Conservation (phyloP, 2,113 vertebrate genomes). For the Strigops habroptila region DNA sequence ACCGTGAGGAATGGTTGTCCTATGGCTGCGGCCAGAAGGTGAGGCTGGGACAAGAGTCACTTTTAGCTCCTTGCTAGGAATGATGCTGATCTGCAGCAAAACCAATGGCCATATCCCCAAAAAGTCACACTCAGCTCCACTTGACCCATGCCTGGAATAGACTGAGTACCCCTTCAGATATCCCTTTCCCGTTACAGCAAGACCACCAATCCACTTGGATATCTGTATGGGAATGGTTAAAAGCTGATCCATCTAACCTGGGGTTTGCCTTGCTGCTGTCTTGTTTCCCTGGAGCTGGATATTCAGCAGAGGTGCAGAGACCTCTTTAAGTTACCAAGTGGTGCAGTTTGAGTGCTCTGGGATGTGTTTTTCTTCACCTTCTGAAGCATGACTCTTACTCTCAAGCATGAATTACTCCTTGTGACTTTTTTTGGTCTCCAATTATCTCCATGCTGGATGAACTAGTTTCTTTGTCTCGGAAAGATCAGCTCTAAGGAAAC, state of each 20-base stretch:
- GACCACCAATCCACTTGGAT: neutral
- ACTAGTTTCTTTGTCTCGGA: neutral
- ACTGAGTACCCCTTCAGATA: fast-evolving
- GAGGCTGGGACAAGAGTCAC: neutral
- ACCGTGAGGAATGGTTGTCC: slow-evolving; percentile 91
- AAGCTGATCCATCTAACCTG: neutral
- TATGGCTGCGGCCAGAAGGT: slow-evolving; percentile 90
- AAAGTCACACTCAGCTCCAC: fast-evolving
- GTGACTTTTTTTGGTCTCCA: neutral
- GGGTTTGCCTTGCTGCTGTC: neutral
- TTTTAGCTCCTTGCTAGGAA: neutral
- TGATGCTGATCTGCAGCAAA: fast-evolving
- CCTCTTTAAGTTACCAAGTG: neutral
- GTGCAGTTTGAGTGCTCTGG: neutral
- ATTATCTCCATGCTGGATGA: neutral
- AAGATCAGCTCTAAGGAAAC: neutral
- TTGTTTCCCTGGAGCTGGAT: neutral
- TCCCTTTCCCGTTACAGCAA: neutral
- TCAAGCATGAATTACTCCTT: neutral
- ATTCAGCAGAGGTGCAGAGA: neutral
- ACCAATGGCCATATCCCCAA: fast-evolving
- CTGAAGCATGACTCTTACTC: neutral
- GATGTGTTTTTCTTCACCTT: neutral
- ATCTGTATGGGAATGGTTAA: neutral
- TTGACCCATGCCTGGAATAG: fast-evolving